phyloP scores from a whole-genome alignment of 2,888 invertebrate genomes.

The Drosophila recens region DNA sequence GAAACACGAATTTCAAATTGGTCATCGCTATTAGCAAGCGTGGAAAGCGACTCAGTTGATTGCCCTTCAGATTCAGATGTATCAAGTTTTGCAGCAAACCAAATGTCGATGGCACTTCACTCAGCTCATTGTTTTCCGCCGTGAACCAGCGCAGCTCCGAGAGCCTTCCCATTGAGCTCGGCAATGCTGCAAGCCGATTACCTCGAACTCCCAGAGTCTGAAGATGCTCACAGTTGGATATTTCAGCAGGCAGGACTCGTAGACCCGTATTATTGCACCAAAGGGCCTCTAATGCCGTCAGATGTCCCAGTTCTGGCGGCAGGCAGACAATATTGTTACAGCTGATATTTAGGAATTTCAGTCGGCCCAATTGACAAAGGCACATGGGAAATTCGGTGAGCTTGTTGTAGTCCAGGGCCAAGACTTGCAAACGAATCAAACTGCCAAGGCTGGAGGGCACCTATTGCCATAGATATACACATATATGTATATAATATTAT shows the following conservation, averaged over 20 bases:
- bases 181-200: constrained; percentile 87
- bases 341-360: constrained; percentile 89
- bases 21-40: constrained; percentile 83
- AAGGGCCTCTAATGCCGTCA: constrained; percentile 88
- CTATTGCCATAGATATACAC: constrained; percentile 40
- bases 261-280: constrained; percentile 89
- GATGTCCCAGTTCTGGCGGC: constrained; percentile 87
- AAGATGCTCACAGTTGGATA: constrained; percentile 87
- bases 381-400: constrained; percentile 87
- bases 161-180: constrained; percentile 87
- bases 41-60: constrained; percentile 87
- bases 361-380: constrained; percentile 87
- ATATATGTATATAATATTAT: background rate
- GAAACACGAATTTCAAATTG: constrained; percentile 87
- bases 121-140: constrained; percentile 88
- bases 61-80: constrained; percentile 88
- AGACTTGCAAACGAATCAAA: constrained; percentile 87
- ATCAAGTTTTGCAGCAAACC: constrained; percentile 86
- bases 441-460: constrained; percentile 86
- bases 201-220: constrained; percentile 89
- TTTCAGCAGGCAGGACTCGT: constrained; percentile 87
- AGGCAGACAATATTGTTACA: constrained; percentile 88
- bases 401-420: constrained; percentile 89
- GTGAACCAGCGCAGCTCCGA: constrained; percentile 89
- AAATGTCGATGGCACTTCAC: constrained; percentile 86